Base-by-base conservation (phyloP, 2,797 vertebrate genomes). In the Danio choprae region DNA sequence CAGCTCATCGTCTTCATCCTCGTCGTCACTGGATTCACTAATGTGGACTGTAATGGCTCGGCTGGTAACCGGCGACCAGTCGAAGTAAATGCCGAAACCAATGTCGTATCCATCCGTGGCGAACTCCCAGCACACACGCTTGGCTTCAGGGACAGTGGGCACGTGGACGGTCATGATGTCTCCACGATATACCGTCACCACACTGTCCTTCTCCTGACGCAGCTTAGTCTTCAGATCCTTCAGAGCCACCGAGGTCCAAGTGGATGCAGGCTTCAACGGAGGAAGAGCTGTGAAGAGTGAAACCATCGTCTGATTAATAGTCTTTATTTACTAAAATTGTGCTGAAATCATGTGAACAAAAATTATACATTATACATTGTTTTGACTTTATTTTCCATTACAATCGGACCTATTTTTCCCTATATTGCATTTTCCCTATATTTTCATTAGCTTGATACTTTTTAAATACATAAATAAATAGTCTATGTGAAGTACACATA, bases 11-110 rank as follows among this genome's bases (percentile, higher is more conserved):
- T 98, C 96, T 85, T 98, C 98, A 2, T 99, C 98, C 84, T 99
- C 98, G 2, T 99, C 98, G 74, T 99, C 98, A 43, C 98, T 99
- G 63, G 97, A 99, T 86, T 99, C 98, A 41, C 97, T 99, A 92
- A 99, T 94, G 83, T 98, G 98, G 83, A 99, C 97, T 0, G 97
- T 99, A 89, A 99, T 97, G 55, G 95, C 93, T 59, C 95, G 95
- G 90, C 90, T 96, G 7, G 96, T 98, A 82, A 98, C 95, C 0
- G 97, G 93, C 51, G 94, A 96, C 96, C 97, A 99, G 89, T 99
- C 98, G 89, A 99, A 99, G 90, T 98, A 98, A 81, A 99, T 93
- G 67, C 98, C 98, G 79, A 99, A 99, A 60, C 97, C 98, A 68
- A 99, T 97, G 91, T 99, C 98, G 0, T 98, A 99, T 86, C 96